Base-by-base conservation (phyloP, 2,797 vertebrate species). In the Tokudaia muenninki region DNA sequence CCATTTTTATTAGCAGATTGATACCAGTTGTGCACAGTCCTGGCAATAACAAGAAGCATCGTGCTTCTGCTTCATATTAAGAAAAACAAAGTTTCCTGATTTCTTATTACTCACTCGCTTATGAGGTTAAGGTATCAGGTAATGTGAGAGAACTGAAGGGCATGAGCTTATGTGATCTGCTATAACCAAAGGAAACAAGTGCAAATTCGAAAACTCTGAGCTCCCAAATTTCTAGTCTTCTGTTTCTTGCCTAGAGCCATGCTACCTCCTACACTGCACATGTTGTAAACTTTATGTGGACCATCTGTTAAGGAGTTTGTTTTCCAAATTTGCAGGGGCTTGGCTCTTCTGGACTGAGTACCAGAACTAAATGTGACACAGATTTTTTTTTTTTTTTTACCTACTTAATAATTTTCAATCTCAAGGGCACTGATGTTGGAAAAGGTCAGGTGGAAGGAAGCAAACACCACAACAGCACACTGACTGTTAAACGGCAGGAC, bases 261-360 rank as follows among this genome's bases (percentile, higher is more conserved):
- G 19, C 95, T 94, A 47, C 97, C 97, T 96, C 98, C 98, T 97
- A 97, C 98, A 96, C 90, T 57, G 96, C 97, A 97, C 97, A 98
- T 98, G 97, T 83, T 98, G 96, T 98, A 98, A 98, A 97, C 97
- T 98, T 97, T 96, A 97, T 97, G 97, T 87, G 95, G 97, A 94
- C 98, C 98, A 98, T 98, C 98, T 98, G 98, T 96, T 97, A 95
- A 92, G 92, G 78, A 97, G 96, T 97, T 97, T 98, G 96, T 97
- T 97, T 98, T 97, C 97, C 97, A 98, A 94, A 97, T 98, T 95
- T 95, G 52, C 93, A 97, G 94, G 96, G 97, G 94, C 90, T 96
- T 97, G 94, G 96, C 96, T 97, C 96, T 98, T 97, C 95, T 97
- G 97, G 95, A 97, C 96, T 59, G 87, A 96, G 90, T 87, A 96